Evolutionary conservation across 2,113 vertebrate species (phyloP).

Genomic region (Plestiodon gilberti): DNA sequence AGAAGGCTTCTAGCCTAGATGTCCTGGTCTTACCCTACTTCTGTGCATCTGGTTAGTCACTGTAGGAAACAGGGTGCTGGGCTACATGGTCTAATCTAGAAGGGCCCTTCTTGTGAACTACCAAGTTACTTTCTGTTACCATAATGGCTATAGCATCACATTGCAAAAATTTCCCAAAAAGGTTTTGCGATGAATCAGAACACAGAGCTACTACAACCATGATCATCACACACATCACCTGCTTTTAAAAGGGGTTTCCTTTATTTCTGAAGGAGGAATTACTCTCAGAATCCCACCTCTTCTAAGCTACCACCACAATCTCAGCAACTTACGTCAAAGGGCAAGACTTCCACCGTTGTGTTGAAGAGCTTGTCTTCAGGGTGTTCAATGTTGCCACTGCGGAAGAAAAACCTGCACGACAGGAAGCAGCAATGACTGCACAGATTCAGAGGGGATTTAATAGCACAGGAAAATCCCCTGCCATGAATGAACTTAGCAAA

Average conservation of each 20-base stretch:
- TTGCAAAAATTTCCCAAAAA: background rate
- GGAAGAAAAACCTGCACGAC: constrained; percentile 91
- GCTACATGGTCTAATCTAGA: too few species aligned
- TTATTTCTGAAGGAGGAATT: background rate
- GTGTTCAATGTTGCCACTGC: constrained; percentile 97
- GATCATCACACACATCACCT: background rate
- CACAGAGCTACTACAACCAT: background rate
- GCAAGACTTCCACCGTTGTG: constrained; percentile 94
- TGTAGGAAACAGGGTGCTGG: too few species aligned
- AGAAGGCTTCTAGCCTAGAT: too few species aligned
- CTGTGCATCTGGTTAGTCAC: too few species aligned
- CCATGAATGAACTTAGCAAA: background rate
- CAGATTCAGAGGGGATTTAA: background rate
- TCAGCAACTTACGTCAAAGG: constrained; percentile 89
- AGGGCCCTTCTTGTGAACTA: background rate
- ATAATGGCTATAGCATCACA: background rate
- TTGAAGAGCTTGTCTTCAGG: constrained; percentile 98
- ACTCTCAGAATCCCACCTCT: background rate
- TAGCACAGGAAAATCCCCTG: background rate
- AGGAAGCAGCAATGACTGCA: constrained; percentile 43
- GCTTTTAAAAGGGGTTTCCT: background rate
- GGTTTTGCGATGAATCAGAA: background rate
- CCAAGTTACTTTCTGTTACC: background rate
- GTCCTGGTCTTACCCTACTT: too few species aligned
- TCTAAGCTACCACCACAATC: background rate